Base-by-base conservation (phyloP, 2,888 invertebrate genomes). In the Aphidius colemani region DNA sequence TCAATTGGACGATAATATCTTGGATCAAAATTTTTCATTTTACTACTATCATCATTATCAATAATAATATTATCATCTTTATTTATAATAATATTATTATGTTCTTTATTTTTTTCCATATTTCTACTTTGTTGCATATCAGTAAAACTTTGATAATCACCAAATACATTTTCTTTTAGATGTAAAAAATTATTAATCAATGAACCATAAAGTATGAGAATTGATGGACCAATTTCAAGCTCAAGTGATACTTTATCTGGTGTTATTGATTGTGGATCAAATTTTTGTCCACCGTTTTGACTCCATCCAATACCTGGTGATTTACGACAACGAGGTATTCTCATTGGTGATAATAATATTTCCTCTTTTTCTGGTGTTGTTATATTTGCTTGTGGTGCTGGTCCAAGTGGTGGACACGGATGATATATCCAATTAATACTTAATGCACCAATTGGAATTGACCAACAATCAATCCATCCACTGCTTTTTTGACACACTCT, bases 401-500 rank as follows among this genome's bases (percentile, higher is more conserved):
- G 94, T 0, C 95, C 94, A 50, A 95, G 81, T 0, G 94, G 92
- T 4, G 96, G 95, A 77, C 93, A 90, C 0, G 97, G 96, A 82
- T 98, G 96, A 81, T 96, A 98, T 18, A 89, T 88, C 81, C 96
- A 98, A 67, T 90, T 89, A 59, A 98, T 94, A 71, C 93, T 95
- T 18, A 98, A 85, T 0, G 96, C 95, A 6, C 96, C 93, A 68
- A 96, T 96, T 0, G 96, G 96, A 7, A 97, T 95, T 55, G 93
- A 93, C 96, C 96, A 96, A 78, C 96, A 96, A 79, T 97, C 96
- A 0, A 97, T 89, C 98, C 98, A 98, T 3, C 96, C 96, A 64
- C 85, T 83, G 3, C 84, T 85, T 68, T 85, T 86, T 0, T 88
- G 87, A 73, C 95, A 95, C 74, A 92, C 87, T 77, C 94, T 91